Evolutionary conservation across 2,888 invertebrate species (phyloP).

Genomic region (Drosophila leonis): DNA sequence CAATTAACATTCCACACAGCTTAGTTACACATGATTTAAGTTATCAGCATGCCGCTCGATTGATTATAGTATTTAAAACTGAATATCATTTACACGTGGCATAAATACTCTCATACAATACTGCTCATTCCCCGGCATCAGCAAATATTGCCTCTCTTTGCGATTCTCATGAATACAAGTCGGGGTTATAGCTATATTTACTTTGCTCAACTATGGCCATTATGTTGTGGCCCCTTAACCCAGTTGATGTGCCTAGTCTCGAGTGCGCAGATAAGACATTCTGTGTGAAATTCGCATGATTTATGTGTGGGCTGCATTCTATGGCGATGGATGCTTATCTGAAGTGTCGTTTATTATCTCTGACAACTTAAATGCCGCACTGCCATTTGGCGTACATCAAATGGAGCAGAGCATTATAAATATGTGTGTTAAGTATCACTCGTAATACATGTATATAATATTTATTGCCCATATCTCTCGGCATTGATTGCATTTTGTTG

Average conservation of each 20-base stretch:
- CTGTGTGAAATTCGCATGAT: conserved; percentile 49
- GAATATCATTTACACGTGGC: conserved; percentile 37
- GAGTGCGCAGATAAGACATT: conserved; percentile 45
- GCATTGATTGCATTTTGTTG: conserved; percentile 58
- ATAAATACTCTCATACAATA: conserved; percentile 29
- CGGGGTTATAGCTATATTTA: background rate
- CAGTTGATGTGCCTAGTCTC: conserved; percentile 14
- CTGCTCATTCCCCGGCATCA: too few relatives aligned
- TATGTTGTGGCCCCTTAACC: conserved; percentile 16
- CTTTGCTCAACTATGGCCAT: background rate
- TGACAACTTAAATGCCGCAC: conserved; percentile 57
- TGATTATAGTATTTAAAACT: conserved; percentile 46
- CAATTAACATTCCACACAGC: conserved; percentile 54
- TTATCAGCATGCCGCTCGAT: conserved; percentile 54
- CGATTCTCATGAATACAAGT: conserved; percentile 5
- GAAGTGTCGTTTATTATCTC: conserved; percentile 56
- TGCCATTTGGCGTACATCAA: conserved; percentile 48
- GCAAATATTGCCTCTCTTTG: background rate
- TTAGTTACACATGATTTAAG: conserved; percentile 64
- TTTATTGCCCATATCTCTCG: conserved; percentile 44
- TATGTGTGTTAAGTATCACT: conserved; percentile 54
- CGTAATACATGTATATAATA: conserved; percentile 30
- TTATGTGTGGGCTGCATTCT: conserved; percentile 57
- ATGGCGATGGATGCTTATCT: conserved; percentile 60
- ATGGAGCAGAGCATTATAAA: conserved; percentile 48